phyloP scores from a whole-genome alignment of 2,797 vertebrate genomes.

The Hypotaenidia philippensis region DNA sequence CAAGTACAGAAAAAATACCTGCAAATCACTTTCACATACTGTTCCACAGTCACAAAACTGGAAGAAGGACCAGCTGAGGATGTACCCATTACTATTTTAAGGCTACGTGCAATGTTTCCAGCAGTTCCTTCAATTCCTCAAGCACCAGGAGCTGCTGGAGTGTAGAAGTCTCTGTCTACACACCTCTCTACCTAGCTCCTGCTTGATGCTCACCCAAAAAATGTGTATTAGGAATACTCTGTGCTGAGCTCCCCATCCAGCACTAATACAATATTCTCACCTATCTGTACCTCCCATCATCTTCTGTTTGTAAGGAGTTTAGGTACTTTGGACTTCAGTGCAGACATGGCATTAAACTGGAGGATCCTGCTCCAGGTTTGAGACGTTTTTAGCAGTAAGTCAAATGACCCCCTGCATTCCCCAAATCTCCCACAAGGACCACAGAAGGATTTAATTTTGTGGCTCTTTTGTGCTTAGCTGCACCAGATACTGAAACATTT shows the following conservation, averaged over 20 bases:
- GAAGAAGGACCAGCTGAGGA: not conserved
- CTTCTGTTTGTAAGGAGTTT: not conserved
- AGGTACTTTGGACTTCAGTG: not conserved
- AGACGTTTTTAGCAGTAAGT: not conserved
- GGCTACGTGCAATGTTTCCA: not conserved
- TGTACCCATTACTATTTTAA: not conserved
- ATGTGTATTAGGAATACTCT: rapidly evolving
- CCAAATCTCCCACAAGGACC: not conserved
- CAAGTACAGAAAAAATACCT: not conserved
- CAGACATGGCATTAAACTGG: not conserved
- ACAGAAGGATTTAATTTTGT: not conserved
- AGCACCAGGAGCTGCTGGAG: not conserved
- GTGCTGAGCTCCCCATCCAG: not conserved
- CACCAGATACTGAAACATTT: not conserved
- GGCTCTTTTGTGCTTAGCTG: not conserved
- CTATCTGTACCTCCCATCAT: rapidly evolving
- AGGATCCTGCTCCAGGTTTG: no score
- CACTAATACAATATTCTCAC: not conserved
- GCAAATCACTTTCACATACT: not conserved
- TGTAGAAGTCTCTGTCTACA: not conserved
- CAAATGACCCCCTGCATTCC: not conserved
- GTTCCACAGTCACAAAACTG: not conserved
- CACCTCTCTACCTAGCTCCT: not conserved
- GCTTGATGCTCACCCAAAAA: not conserved
- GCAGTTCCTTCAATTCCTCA: not conserved